Conservation (phyloP, 2,888 invertebrate genomes). For the Dynastes maya region DNA sequence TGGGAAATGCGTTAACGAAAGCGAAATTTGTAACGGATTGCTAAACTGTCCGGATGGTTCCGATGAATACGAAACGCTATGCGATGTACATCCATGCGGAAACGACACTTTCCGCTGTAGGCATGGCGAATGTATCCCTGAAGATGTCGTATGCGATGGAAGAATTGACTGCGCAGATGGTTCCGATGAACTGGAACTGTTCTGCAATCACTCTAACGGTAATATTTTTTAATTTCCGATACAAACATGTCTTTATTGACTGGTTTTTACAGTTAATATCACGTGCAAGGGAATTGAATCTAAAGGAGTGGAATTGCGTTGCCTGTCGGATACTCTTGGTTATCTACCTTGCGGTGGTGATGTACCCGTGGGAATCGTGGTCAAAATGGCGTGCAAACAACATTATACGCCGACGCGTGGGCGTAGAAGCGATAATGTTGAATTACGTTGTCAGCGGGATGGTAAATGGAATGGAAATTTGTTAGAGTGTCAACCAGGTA, state of each 20-base stretch:
- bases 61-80: slow-evolving; percentile 58
- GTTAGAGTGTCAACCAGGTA: slow-evolving; percentile 67
- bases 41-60: slow-evolving; percentile 59
- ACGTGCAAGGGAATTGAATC: slow-evolving; percentile 60
- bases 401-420: slow-evolving; percentile 60
- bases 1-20: slow-evolving; percentile 56
- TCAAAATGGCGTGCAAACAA: slow-evolving; percentile 65
- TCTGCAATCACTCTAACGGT: slow-evolving; percentile 60
- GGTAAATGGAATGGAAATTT: slow-evolving; percentile 68
- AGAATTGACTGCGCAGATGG: slow-evolving; percentile 58
- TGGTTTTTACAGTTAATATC: slow-evolving; percentile 16
- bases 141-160: slow-evolving; percentile 57
- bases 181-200: slow-evolving; percentile 57
- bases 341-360: slow-evolving; percentile 64
- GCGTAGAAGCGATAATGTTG: slow-evolving; percentile 56
- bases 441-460: slow-evolving; percentile 66
- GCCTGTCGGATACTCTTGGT: slow-evolving; percentile 62
- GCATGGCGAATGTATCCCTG: slow-evolving; percentile 57
- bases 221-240: slow-evolving; percentile 27
- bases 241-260: too few species aligned
- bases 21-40: slow-evolving; percentile 57
- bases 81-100: slow-evolving; percentile 57
- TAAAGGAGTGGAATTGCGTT: slow-evolving; percentile 59
- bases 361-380: slow-evolving; percentile 65
- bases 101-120: slow-evolving; percentile 57